phyloP scores from a whole-genome alignment of 1,140 invertebrate genomes.

The Coelopa frigida region DNA sequence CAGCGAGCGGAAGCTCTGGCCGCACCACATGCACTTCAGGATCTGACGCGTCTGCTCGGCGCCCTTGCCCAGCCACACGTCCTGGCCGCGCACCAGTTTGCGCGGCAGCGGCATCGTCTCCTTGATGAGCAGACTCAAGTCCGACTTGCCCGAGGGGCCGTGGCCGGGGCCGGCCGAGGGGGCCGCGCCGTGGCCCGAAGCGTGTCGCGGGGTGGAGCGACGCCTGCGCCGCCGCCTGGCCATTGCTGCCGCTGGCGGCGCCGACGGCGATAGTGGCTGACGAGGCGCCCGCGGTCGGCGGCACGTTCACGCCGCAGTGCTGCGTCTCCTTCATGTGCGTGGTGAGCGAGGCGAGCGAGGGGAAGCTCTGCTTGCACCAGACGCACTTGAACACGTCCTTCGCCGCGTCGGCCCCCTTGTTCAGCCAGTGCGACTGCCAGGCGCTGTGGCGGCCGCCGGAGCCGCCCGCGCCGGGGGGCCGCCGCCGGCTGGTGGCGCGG shows the following conservation, averaged over 20 bases:
- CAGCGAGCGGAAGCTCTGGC: constrained; percentile 90
- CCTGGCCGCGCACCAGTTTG: constrained; percentile 93
- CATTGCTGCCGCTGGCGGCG: background rate
- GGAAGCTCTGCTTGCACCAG: constrained; percentile 92
- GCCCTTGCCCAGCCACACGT: constrained; percentile 96
- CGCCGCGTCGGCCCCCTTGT: constrained; percentile 85
- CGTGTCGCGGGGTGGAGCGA: too few species aligned
- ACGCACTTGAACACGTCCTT: constrained; percentile 93
- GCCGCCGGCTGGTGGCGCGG: constrained; percentile 22
- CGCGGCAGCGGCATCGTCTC: constrained; percentile 89
- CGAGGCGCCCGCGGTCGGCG: too few species aligned
- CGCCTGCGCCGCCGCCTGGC: constrained; percentile 24
- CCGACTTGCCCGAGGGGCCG: constrained; percentile 67
- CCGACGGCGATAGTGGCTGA: too few species aligned
- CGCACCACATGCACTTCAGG: constrained; percentile 98
- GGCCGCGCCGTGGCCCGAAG: too few species aligned
- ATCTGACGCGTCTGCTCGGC: constrained; percentile 96
- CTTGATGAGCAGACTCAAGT: constrained; percentile 78
- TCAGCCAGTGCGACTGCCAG: constrained; percentile 93
- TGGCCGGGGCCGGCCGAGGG: too few species aligned
- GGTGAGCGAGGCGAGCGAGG: constrained; percentile 80
- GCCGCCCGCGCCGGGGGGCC: constrained; percentile 43
- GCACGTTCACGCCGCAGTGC: constrained; percentile 79
- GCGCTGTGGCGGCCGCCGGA: constrained; percentile 68
- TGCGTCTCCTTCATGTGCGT: constrained; percentile 94